These are phyloP conservation scores for Pipistrellus kuhlii DNA, from an alignment of 2,797 vertebrate species.

Conservation along the genomic window DNA sequence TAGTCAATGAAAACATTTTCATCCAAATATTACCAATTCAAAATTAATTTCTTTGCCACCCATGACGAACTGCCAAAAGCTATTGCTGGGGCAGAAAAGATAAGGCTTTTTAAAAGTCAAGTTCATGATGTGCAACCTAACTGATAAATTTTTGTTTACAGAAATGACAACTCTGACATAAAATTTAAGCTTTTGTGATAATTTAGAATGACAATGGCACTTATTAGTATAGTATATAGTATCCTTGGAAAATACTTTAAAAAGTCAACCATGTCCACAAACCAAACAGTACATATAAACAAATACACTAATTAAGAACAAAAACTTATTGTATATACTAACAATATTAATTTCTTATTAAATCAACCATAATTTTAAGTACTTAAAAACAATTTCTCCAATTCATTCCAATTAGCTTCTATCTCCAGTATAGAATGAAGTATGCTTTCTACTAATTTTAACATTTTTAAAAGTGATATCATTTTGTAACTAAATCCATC, in stretches of 20 bases:
- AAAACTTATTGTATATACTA: constrained; percentile 52
- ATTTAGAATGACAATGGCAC: constrained; percentile 50
- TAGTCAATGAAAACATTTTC: constrained; percentile 61
- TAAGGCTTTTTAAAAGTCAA: constrained; percentile 74
- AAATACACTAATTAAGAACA: constrained; percentile 9
- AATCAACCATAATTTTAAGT: constrained; percentile 47
- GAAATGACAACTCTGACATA: constrained; percentile 59
- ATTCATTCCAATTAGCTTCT: constrained; percentile 51
- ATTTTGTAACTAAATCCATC: constrained; percentile 55
- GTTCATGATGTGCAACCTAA: constrained; percentile 59
- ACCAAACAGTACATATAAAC: constrained; percentile 45
- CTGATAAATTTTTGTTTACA: constrained; percentile 75
- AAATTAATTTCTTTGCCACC: constrained; percentile 74
- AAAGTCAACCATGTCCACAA: constrained; percentile 25
- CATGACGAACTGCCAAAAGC: constrained; percentile 71
- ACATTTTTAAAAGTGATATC: constrained; percentile 17
- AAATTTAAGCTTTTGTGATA: constrained; percentile 34
- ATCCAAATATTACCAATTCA: constrained; percentile 57
- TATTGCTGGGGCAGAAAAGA: constrained; percentile 78
- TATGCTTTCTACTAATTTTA: neutral
- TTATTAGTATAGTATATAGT: neutral
- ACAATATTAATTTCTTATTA: constrained; percentile 51
- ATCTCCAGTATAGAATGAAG: constrained; percentile 30
- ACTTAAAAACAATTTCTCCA: constrained; percentile 49
- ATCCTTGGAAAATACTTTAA: neutral